Evolutionary conservation across 2,797 vertebrate species (phyloP).

Genomic region (Crenuchus spilurus): DNA sequence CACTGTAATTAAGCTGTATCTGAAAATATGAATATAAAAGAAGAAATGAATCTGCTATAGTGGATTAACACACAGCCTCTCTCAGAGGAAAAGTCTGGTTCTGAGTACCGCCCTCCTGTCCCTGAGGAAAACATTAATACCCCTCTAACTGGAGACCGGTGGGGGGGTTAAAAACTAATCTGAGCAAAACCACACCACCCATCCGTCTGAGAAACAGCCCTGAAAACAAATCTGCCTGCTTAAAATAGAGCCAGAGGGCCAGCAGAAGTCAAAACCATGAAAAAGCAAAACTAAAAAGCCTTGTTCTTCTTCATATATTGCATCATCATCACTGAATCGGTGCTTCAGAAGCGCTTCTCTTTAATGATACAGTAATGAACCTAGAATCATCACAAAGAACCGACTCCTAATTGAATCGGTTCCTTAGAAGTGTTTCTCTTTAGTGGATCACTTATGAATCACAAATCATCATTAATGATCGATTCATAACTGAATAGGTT

Average conservation of each 20-base stretch:
- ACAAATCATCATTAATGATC: no score
- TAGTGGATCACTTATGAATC: no score
- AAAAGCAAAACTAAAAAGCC: neutral
- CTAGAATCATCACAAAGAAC: no score
- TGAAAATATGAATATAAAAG: neutral
- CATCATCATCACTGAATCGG: neutral
- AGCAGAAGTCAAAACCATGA: neutral
- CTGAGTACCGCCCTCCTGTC: neutral
- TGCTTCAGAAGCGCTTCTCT: neutral
- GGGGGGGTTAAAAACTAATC: neutral
- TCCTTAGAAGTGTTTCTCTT: no score
- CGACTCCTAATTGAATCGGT: neutral
- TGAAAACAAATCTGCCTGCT: neutral
- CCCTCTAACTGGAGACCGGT: slow-evolving; percentile 16
- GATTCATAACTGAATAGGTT: no score
- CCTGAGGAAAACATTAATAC: slow-evolving; percentile 3
- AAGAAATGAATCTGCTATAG: neutral
- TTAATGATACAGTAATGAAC: neutral
- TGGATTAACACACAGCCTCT: no score
- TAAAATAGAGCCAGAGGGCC: neutral
- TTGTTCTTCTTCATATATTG: neutral
- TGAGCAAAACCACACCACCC: neutral
- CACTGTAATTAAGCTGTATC: no score
- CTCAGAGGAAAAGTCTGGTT: neutral
- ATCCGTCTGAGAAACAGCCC: neutral